phyloP scores from a whole-genome alignment of 2,888 invertebrate species.

The Polymixis flavicincta region DNA sequence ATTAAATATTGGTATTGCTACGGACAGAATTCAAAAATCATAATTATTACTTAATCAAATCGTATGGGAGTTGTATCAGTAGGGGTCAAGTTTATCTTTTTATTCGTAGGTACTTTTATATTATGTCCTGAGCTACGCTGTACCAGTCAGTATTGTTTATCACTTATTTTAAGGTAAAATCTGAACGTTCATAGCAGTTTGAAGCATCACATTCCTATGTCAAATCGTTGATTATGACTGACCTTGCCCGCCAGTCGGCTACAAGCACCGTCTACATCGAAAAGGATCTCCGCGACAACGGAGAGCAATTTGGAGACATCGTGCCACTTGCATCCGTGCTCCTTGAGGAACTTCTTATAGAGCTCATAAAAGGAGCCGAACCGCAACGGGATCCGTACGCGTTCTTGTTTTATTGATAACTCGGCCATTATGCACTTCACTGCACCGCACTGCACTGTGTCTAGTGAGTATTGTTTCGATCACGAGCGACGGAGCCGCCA shows the following conservation, averaged over 20 bases:
- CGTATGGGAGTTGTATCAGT: constrained; percentile 13
- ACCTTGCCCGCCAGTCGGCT: constrained; percentile 86
- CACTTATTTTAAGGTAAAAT: constrained; percentile 5
- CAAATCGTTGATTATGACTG: constrained; percentile 71
- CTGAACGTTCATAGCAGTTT: constrained; percentile 37
- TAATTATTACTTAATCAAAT: not conserved
- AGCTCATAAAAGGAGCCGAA: constrained; percentile 85
- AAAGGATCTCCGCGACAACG: constrained; percentile 86
- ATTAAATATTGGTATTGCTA: constrained; percentile 1
- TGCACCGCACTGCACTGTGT: constrained; percentile 72
- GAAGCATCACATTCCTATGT: constrained; percentile 8
- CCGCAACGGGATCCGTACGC: constrained; percentile 78
- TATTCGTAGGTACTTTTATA: not conserved
- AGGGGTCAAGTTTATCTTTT: constrained; percentile 25
- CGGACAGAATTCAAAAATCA: not conserved
- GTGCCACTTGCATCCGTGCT: constrained; percentile 88
- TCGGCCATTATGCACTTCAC: constrained; percentile 81
- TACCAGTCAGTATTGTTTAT: constrained; percentile 24
- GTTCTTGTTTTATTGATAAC: constrained; percentile 80
- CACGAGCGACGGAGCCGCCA: constrained; percentile 63
- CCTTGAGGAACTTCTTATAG: constrained; percentile 87
- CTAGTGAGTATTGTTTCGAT: constrained; percentile 62
- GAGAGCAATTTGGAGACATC: constrained; percentile 86
- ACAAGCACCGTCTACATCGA: constrained; percentile 87
- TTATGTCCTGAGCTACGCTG: constrained; percentile 13